Conservation (phyloP, 2,888 invertebrate species). For the Timandra comae region DNA sequence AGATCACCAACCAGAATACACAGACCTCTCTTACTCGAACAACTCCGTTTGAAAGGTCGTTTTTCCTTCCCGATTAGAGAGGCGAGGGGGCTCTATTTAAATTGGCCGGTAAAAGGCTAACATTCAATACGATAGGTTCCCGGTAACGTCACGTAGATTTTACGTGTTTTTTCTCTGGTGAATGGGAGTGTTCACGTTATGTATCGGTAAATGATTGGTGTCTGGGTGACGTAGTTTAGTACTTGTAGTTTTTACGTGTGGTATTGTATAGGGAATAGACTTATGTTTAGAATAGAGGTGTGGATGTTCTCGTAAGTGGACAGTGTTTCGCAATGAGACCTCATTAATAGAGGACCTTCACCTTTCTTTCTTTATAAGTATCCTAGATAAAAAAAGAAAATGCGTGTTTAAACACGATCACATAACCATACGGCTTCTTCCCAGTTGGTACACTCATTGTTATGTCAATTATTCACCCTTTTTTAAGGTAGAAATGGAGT, state of each 20-base stretch:
- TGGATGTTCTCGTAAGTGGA: no score
- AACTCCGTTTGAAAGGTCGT: slow-evolving; percentile 9
- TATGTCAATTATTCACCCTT: no score
- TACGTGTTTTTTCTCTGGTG: slow-evolving; percentile 50
- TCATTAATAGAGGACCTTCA: no score
- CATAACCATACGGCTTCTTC: no score
- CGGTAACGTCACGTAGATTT: slow-evolving; percentile 68
- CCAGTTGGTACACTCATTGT: no score
- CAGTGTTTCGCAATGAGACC: no score
- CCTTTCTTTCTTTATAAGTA: no score
- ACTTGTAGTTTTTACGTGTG: slow-evolving; percentile 7
- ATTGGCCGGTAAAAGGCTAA: slow-evolving; percentile 32
- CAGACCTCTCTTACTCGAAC: slow-evolving; percentile 24
- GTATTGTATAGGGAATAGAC: neutral
- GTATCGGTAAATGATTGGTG: slow-evolving; percentile 32
- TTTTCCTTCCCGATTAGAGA: slow-evolving; percentile 11
- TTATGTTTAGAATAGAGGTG: neutral
- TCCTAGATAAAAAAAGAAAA: no score
- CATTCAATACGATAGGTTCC: slow-evolving; percentile 61
- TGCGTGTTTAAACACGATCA: no score
- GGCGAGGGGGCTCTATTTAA: slow-evolving; percentile 28
- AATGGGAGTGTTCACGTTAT: slow-evolving; percentile 32
- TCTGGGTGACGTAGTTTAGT: no score
- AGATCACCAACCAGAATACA: slow-evolving; percentile 33
- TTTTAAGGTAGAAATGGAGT: no score